Conservation (phyloP, 2,888 invertebrate genomes). For the Pachliopta kotzebuea region DNA sequence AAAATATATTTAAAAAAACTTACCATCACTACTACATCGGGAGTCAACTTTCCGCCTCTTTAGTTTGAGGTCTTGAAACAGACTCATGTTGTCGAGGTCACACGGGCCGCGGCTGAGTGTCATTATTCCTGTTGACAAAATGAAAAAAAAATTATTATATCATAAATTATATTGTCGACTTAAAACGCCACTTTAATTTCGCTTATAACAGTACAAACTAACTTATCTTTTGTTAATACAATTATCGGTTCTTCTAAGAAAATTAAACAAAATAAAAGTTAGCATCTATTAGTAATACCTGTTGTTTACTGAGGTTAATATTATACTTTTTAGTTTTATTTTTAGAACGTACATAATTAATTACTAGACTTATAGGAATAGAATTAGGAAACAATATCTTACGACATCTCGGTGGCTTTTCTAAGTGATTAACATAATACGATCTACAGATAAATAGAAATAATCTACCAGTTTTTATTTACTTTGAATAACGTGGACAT, state of each 20-base stretch:
- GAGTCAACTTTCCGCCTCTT: constrained; percentile 99
- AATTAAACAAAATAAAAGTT: too few relatives aligned
- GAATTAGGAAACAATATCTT: constrained; percentile 39
- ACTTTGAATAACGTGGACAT: neutral
- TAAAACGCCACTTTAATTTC: constrained; percentile 9
- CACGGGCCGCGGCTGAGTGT: constrained; percentile 98
- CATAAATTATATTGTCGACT: neutral
- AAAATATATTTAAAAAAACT: constrained; percentile 52
- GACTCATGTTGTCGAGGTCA: constrained; percentile 99
- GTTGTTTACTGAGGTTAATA: neutral
- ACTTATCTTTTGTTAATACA: neutral
- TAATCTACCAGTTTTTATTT: constrained; percentile 7
- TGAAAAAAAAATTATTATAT: constrained; percentile 16
- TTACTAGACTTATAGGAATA: neutral
- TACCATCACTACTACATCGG: constrained; percentile 97
- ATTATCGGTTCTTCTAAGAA: neutral
- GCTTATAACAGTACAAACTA: neutral
- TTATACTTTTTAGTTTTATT: neutral
- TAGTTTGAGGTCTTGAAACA: constrained; percentile 98
- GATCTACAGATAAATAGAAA: constrained; percentile 46
- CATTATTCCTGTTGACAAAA: constrained; percentile 91
- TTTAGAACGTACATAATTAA: neutral
- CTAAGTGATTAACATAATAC: constrained; percentile 45
- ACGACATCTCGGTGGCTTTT: constrained; percentile 50
- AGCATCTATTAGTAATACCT: too few relatives aligned